Evolutionary conservation across 2,888 invertebrate species (phyloP).

Genomic region (Cerastis rubricosa): DNA sequence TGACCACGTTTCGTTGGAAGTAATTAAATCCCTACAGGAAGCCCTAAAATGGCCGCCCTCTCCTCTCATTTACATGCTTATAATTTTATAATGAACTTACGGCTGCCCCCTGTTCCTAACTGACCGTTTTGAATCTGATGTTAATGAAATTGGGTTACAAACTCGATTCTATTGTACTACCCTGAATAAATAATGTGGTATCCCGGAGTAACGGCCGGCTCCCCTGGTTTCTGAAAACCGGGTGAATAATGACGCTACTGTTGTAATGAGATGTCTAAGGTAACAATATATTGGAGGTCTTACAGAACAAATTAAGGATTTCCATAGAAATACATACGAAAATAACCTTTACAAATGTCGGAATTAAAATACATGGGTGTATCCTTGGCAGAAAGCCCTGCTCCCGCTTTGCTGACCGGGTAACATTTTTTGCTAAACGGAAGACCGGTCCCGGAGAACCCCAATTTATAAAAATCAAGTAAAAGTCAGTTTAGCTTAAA

Average conservation of each 20-base stretch:
- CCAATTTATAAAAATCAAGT: too few relatives aligned
- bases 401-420: neutral
- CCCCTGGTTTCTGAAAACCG: neutral
- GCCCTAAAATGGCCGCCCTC: slow-evolving; percentile 15
- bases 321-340: neutral
- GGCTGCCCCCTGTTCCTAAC: slow-evolving; percentile 15
- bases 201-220: neutral
- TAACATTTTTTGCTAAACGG: neutral
- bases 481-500: too few relatives aligned
- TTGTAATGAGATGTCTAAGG: neutral
- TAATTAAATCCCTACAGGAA: slow-evolving; percentile 25
- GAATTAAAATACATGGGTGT: neutral
- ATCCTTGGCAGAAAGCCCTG: neutral
- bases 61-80: slow-evolving; percentile 42
- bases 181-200: slow-evolving; percentile 38
- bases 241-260: too few relatives aligned
- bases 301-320: neutral
- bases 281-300: too few relatives aligned
- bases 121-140: slow-evolving; percentile 19
- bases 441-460: too few relatives aligned
- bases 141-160: slow-evolving; percentile 31
- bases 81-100: slow-evolving; percentile 35
- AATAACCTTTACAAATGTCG: neutral
- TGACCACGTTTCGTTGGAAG: neutral
- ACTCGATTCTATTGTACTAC: slow-evolving; percentile 17